Percentiles rank a stretch among this genome's conserved stretches.
These are phyloP conservation scores for Criorhina ranunculi DNA, from an alignment of 2,888 invertebrate species.

Conservation along the genomic window DNA sequence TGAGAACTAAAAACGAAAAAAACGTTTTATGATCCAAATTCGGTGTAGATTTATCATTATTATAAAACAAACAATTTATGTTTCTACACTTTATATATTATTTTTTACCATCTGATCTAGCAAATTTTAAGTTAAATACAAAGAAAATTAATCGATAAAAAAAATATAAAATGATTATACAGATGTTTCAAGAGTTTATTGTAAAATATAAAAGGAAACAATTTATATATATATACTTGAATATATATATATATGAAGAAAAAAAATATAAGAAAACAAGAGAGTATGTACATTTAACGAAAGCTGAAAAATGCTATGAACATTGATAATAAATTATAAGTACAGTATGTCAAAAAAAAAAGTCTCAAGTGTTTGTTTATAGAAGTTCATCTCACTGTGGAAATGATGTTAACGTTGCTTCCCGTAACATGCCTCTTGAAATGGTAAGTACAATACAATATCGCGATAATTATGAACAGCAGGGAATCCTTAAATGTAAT, in stretches of 20 bases:
- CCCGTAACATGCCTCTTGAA: no score
- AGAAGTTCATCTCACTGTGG: no score
- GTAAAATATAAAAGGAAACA: slow-evolving; percentile 46
- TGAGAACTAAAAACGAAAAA: neutral
- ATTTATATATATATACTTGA: slow-evolving; percentile 40
- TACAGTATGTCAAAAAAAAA: slow-evolving; percentile 48
- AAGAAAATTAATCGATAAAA: slow-evolving; percentile 27
- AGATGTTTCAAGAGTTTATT: slow-evolving; percentile 62
- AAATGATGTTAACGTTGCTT: no score
- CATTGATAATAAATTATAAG: slow-evolving; percentile 73
- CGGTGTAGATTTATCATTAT: slow-evolving; percentile 10
- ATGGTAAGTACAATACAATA: no score
- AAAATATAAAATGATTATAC: slow-evolving; percentile 30
- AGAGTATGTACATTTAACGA: slow-evolving; percentile 68
- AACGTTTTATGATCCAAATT: slow-evolving; percentile 23
- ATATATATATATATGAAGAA: neutral
- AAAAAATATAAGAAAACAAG: slow-evolving; percentile 28
- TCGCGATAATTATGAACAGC: no score
- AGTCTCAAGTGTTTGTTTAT: neutral
- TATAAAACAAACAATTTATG: neutral
- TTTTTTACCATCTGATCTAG: slow-evolving; percentile 34
- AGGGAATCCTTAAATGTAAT: no score
- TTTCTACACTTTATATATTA: slow-evolving; percentile 1
- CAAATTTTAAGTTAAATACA: slow-evolving; percentile 18
- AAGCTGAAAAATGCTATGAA: slow-evolving; percentile 63